A percentile compares a stretch with the other conserved stretches of the same genome.
Conservation (phyloP, 2,797 vertebrate species). For the Sebastes steindachneri region DNA sequence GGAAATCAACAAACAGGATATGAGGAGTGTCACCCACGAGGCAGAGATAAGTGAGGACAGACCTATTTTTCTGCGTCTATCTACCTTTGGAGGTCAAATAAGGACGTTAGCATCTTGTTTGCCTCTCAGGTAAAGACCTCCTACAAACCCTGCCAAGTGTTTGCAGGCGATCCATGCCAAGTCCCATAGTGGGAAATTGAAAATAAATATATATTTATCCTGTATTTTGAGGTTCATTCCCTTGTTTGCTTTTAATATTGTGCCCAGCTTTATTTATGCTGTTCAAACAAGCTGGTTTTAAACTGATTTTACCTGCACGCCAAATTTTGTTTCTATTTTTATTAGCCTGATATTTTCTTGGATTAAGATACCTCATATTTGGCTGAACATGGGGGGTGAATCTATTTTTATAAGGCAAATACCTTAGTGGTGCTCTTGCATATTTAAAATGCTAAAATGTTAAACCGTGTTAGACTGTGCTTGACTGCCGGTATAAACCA, state of each 20-base stretch:
- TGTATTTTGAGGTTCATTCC: background rate
- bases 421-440: background rate
- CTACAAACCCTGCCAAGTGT: background rate
- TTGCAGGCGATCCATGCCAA: background rate
- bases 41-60: background rate
- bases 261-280: background rate
- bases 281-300: background rate
- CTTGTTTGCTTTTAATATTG: background rate
- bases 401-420: background rate
- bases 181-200: background rate
- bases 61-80: slow-evolving; percentile 11
- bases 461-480: background rate
- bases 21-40: background rate
- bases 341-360: background rate
- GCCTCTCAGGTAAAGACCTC: background rate
- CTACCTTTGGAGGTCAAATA: slow-evolving; percentile 21
- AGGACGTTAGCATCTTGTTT: slow-evolving; percentile 1
- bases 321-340: background rate
- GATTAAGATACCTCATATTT: background rate
- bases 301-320: background rate
- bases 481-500: background rate
- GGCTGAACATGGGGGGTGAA: background rate
- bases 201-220: slow-evolving; percentile 1
- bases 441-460: background rate
- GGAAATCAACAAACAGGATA: slow-evolving; percentile 20